Evolutionary conservation across 2,888 invertebrate species (phyloP).

Genomic region (Diaphora mendica): DNA sequence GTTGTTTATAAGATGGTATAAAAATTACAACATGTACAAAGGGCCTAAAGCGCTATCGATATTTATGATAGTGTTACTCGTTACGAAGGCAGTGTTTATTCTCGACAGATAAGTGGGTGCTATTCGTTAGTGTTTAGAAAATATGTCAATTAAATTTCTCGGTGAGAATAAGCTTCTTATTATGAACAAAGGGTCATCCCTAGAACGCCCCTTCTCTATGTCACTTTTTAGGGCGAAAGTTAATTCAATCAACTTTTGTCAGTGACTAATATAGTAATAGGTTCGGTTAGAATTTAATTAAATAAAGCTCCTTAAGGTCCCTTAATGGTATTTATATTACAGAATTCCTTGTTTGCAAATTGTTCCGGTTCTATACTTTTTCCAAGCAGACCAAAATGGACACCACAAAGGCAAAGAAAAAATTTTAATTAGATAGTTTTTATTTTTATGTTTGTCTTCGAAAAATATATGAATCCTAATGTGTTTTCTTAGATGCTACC

Average conservation of each 20-base stretch:
- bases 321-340: not conserved
- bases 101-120: constrained; percentile 33
- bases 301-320: not conserved
- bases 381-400: not conserved
- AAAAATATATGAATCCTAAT: constrained; percentile 15
- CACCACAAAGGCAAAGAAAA: not conserved
- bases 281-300: not conserved
- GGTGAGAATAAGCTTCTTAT: constrained; percentile 26
- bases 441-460: not conserved
- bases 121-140: constrained; percentile 38
- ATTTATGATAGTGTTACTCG: constrained; percentile 68
- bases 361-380: not conserved
- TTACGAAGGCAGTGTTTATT: constrained; percentile 48
- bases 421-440: not conserved
- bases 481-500: constrained; percentile 20
- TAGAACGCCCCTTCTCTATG: too few relatives aligned
- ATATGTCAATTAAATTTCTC: constrained; percentile 48
- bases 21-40: not conserved
- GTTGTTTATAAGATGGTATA: not conserved
- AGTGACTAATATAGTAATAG: too few relatives aligned
- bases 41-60: constrained; percentile 61
- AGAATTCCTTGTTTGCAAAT: not conserved
- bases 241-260: not conserved
- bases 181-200: constrained; percentile 7
- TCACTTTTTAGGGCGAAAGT: not conserved